phyloP scores from a whole-genome alignment of 1,140 invertebrate genomes.

The Hyposmocoma kahamanoa region DNA sequence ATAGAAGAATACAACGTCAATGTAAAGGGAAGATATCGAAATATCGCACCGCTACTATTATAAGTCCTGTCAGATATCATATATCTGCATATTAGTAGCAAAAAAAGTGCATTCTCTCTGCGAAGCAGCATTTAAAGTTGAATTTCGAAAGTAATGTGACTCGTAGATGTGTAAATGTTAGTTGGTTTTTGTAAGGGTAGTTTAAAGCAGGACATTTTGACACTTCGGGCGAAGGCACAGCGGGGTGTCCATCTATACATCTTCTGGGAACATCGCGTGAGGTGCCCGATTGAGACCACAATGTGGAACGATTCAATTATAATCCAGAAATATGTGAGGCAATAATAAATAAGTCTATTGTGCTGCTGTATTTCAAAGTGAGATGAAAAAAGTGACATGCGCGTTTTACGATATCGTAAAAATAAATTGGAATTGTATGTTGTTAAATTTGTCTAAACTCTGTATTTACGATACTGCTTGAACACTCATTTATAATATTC shows the following conservation, averaged over 20 bases:
- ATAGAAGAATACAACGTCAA: slow-evolving; percentile 18
- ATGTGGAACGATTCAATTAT: slow-evolving; percentile 53
- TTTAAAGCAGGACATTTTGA: slow-evolving; percentile 63
- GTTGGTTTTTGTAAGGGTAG: slow-evolving; percentile 41
- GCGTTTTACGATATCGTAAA: not conserved
- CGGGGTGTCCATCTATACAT: slow-evolving; percentile 52
- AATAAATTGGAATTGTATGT: not conserved
- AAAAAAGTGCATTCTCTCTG: not conserved
- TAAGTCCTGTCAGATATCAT: not conserved
- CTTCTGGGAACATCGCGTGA: slow-evolving; percentile 60
- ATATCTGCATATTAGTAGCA: not conserved
- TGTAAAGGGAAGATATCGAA: slow-evolving; percentile 36
- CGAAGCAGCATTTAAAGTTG: not conserved
- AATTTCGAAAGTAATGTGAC: not conserved
- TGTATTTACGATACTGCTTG: not conserved
- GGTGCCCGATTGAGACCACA: slow-evolving; percentile 51
- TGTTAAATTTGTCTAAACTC: not conserved
- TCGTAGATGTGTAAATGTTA: slow-evolving; percentile 1
- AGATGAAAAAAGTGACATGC: not conserved
- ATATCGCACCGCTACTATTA: slow-evolving; percentile 20
- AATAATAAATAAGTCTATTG: not conserved
- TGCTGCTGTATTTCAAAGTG: not conserved
- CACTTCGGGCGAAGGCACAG: slow-evolving; percentile 63
- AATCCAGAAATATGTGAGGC: slow-evolving; percentile 8
- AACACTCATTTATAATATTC: not conserved